Conservation (phyloP, 64 coral and sea anemone genomes). For the Montipora cactus region DNA sequence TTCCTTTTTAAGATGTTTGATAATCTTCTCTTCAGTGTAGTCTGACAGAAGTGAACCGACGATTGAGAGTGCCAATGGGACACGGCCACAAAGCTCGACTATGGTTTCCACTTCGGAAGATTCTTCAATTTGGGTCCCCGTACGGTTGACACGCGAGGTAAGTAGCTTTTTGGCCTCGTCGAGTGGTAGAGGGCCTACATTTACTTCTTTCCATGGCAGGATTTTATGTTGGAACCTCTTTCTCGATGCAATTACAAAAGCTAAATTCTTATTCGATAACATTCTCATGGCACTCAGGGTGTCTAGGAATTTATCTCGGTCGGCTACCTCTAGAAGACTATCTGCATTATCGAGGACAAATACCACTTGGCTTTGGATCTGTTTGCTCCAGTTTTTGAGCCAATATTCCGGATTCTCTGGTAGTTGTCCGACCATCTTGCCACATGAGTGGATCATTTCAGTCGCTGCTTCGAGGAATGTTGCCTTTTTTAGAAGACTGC, state of each 20-base stretch:
- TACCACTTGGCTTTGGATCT: neutral
- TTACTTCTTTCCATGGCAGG: neutral
- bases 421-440: neutral
- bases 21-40: slow-evolving; percentile 1
- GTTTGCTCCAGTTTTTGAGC: slow-evolving; percentile 57
- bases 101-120: neutral
- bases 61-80: slow-evolving; percentile 69
- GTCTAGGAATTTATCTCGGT: neutral
- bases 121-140: neutral
- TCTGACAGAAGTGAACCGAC: slow-evolving; percentile 50
- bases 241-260: slow-evolving; percentile 25
- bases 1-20: neutral
- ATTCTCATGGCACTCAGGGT: too few relatives aligned
- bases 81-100: slow-evolving; percentile 49
- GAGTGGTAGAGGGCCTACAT: neutral
- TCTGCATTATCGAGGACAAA: slow-evolving; percentile 60
- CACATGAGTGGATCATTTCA: slow-evolving; percentile 12
- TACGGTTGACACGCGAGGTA: neutral
- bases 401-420: slow-evolving; percentile 33
- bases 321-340: neutral
- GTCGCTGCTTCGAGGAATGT: slow-evolving; percentile 38
- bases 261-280: neutral
- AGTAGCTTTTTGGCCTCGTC: neutral
- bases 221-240: neutral
- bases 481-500: slow-evolving; percentile 5